Evolutionary conservation across 2,888 invertebrate species (phyloP).

Genomic region (Branchipolynoe longqiensis): DNA sequence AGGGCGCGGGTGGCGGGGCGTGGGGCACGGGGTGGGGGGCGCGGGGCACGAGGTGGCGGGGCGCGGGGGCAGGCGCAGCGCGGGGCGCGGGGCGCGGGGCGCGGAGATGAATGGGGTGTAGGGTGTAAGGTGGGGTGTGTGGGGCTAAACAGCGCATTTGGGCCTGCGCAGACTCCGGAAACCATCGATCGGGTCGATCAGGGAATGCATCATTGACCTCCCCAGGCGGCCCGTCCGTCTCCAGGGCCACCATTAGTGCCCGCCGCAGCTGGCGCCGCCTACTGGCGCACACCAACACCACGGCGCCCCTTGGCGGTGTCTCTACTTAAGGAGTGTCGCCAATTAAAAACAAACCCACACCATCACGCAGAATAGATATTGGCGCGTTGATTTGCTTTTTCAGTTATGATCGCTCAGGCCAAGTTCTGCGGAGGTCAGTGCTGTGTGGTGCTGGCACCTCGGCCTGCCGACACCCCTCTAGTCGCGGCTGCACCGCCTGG

Average conservation of each 20-base stretch:
- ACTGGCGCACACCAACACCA: background rate
- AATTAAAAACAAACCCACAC: too few relatives aligned
- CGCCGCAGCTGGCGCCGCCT: background rate
- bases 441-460: too few relatives aligned
- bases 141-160: slow-evolving; percentile 1
- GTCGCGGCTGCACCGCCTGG: too few relatives aligned
- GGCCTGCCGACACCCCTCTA: too few relatives aligned
- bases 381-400: too few relatives aligned
- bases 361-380: too few relatives aligned
- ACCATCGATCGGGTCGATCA: slow-evolving; percentile 41
- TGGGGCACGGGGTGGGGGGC: too few relatives aligned
- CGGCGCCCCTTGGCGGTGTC: background rate
- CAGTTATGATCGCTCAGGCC: too few relatives aligned
- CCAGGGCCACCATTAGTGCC: slow-evolving; percentile 21
- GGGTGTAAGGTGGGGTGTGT: slow-evolving; percentile 8
- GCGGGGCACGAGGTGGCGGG: background rate
- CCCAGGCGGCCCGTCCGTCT: background rate
- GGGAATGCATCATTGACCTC: slow-evolving; percentile 51
- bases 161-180: slow-evolving; percentile 29
- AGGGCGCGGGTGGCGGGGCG: background rate
- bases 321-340: too few relatives aligned
- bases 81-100: background rate
- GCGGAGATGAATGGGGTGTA: background rate
- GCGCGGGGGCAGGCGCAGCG: background rate
- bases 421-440: too few relatives aligned